Evolutionary conservation across 23 tunicate species (phyloP), one percentile per base, ranked within the genome.

Genomic region (Corella eumyota): DNA sequence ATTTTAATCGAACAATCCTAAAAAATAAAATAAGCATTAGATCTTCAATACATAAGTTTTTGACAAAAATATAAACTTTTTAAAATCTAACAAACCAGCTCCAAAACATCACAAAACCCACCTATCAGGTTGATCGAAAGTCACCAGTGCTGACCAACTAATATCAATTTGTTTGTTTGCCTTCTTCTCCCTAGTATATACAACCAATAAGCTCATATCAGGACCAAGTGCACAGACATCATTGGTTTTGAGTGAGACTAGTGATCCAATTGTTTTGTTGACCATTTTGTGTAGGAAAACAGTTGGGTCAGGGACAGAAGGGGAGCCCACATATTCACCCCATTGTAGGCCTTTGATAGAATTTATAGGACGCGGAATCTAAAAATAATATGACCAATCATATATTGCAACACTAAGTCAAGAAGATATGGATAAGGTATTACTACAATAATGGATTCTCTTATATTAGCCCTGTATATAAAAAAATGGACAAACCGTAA

Each of bases 101-200:
- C 11, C 48, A 40, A 40, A 40, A 40, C 15, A 40, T 40, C 13
- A 9, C 48, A 40, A 40, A 40, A 37, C 72, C 38, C 27, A 86
- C 95, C 68, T 72, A 74, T 90, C 98, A n/a, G 90, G 91, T 34
- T 83, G 50, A 38, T 87, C 92, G 66, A 64, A 90, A 13, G 91
- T 81, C 0, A 90, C 75, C 51, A 90, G 63, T 4, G 98, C 90
- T 7, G 91, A 81, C 98, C 91, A 90, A 32, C 28, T 71, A 37
- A 80, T 75, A 44, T 80, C 80, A 45, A 74, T 50, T 29, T 68
- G 80, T 51, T 74, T 74, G 29, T 55, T 35, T n/a, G 54, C 4
- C 25, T 21, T 60, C 34, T 86, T 71, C 70, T 67, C 67, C 30
- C 76, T 69, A 11, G 85, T 46, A 61, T 86, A 86, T 11, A 72